These are phyloP conservation scores for Argopecten irradians DNA, from an alignment of 1,140 invertebrate species.

Conservation along the genomic window DNA sequence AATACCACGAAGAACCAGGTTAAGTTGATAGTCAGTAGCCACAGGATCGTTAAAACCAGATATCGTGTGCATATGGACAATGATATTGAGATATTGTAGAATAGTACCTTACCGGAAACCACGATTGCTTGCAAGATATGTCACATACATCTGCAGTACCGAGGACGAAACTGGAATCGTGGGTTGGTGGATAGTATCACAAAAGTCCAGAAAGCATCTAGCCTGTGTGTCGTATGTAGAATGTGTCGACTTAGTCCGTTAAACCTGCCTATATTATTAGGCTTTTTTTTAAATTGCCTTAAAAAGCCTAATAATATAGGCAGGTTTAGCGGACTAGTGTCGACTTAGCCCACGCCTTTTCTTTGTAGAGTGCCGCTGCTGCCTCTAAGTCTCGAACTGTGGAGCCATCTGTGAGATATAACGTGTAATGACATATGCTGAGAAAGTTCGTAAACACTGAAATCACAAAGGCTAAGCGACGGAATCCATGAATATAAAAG, in stretches of 20 bases:
- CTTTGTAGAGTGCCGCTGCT: not conserved
- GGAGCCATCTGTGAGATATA: conserved; percentile 32
- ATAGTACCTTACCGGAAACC: too few relatives aligned
- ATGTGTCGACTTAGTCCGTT: too few relatives aligned
- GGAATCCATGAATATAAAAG: not conserved
- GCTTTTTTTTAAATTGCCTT: too few relatives aligned
- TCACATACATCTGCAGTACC: not conserved
- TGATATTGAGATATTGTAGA: too few relatives aligned
- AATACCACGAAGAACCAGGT: too few relatives aligned
- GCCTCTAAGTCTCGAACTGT: not conserved
- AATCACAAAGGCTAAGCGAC: not conserved
- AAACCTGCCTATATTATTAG: too few relatives aligned
- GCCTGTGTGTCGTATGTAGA: not conserved
- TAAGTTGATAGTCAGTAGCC: too few relatives aligned
- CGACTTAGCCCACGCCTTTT: not conserved
- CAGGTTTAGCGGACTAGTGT: too few relatives aligned
- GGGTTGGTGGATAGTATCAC: not conserved
- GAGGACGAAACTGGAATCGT: not conserved
- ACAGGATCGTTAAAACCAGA: too few relatives aligned
- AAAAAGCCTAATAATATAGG: too few relatives aligned
- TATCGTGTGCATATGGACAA: too few relatives aligned
- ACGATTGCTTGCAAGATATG: not conserved
- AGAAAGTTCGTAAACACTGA: not conserved
- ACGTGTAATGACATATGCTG: not conserved
- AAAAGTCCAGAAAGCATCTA: not conserved